Percentiles rank a stretch among this genome's conserved stretches.
Evolutionary conservation across 2,888 invertebrate species (phyloP).

Genomic region (Phymatocera aterrima): DNA sequence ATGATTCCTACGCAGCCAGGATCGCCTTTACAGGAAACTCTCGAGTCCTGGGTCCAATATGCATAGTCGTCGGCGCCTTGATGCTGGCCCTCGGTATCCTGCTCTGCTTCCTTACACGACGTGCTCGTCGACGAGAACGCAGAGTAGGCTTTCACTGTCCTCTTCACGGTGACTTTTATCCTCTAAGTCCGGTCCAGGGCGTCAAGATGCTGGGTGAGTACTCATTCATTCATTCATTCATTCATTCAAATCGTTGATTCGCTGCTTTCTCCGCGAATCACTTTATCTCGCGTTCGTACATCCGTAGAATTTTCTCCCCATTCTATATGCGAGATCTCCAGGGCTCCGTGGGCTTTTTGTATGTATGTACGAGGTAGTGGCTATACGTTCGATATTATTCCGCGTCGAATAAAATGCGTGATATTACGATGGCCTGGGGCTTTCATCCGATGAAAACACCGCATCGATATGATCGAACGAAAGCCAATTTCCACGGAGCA

Average conservation of each 20-base stretch:
- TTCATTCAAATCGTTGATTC: constrained; percentile 13
- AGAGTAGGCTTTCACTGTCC: constrained; percentile 87
- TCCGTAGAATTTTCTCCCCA: not conserved
- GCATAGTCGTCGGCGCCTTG: constrained; percentile 84
- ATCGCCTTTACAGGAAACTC: constrained; percentile 86
- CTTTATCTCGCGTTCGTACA: not conserved
- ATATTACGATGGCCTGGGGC: too few species aligned
- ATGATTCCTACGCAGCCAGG: constrained; percentile 83
- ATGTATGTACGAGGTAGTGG: not conserved
- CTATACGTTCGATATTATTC: not conserved
- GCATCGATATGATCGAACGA: not conserved
- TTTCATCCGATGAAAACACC: not conserved
- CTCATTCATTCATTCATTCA: too few species aligned
- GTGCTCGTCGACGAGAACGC: constrained; percentile 82
- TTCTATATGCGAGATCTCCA: not conserved
- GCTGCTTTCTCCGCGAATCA: not conserved
- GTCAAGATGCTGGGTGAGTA: constrained; percentile 68
- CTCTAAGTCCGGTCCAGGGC: constrained; percentile 80
- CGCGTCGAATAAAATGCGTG: not conserved
- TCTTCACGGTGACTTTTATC: constrained; percentile 87
- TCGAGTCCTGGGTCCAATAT: constrained; percentile 83
- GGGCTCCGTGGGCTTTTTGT: not conserved
- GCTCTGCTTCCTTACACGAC: constrained; percentile 81
- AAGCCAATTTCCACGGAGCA: not conserved
- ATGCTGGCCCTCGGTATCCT: constrained; percentile 83